Conservation (phyloP, 2,113 vertebrate genomes). For the Columbina picui region DNA sequence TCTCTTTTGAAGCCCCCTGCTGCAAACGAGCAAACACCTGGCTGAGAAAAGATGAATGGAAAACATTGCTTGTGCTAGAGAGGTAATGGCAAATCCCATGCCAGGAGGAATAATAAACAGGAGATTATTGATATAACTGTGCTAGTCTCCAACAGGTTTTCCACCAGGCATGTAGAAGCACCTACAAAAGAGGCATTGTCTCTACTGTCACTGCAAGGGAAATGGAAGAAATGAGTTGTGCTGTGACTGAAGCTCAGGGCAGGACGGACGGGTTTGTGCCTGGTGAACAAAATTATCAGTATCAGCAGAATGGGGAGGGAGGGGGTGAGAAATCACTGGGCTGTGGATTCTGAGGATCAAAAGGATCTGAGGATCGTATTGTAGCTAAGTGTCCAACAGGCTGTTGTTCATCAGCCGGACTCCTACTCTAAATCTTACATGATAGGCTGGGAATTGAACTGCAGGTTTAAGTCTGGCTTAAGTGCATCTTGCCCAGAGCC, state of each 20-base stretch:
- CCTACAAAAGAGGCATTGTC: conserved; percentile 50
- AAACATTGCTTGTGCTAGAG: conserved; percentile 24
- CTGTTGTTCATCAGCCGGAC: not conserved
- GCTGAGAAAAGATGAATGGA: conserved; percentile 41
- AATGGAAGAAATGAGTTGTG: conserved; percentile 1
- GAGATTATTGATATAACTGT: conserved; percentile 29
- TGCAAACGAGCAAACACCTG: conserved; percentile 50
- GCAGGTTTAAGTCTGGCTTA: not conserved
- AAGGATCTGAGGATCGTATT: not conserved
- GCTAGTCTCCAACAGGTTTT: not conserved
- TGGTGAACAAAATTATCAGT: not conserved
- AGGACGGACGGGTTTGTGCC: not conserved
- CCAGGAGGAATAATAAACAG: conserved; percentile 54
- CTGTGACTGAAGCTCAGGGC: not conserved
- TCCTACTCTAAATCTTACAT: not conserved
- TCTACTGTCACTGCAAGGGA: not conserved
- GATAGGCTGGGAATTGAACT: not conserved
- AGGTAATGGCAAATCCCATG: conserved; percentile 34
- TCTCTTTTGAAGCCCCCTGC: conserved; percentile 23
- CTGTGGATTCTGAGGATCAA: not conserved
- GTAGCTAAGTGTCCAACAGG: not conserved
- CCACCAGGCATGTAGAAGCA: not conserved
- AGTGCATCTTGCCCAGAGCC: not conserved
- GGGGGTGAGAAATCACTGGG: not conserved
- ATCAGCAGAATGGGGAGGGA: not conserved